Percentiles rank a stretch among this genome's conserved stretches.
phyloP scores from a whole-genome alignment of 2,797 vertebrate genomes.

The Protosalanx chinensis region DNA sequence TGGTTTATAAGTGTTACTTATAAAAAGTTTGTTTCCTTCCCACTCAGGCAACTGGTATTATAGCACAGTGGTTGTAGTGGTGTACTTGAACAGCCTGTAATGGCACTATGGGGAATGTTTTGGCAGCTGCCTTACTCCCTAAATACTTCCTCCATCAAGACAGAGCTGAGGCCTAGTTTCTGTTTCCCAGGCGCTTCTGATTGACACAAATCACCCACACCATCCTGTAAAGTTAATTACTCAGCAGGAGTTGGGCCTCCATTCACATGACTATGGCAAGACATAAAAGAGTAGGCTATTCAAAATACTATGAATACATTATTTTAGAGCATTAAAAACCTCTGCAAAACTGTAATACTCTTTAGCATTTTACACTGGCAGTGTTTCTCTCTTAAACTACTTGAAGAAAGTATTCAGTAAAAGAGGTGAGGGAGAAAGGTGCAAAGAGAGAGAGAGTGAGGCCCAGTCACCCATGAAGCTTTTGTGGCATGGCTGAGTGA shows the following conservation, averaged over 20 bases:
- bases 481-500: constrained; percentile 19
- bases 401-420: background rate
- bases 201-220: constrained; percentile 58
- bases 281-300: background rate
- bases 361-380: background rate
- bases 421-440: background rate
- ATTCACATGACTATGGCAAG: background rate
- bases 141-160: constrained; percentile 35
- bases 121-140: constrained; percentile 60
- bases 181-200: constrained; percentile 38
- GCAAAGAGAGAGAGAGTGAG: background rate
- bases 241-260: too few relatives aligned
- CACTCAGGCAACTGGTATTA: background rate
- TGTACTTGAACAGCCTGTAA: background rate
- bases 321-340: background rate
- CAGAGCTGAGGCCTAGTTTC: too few relatives aligned
- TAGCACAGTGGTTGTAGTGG: background rate
- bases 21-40: constrained; percentile 4
- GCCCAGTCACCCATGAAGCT: constrained; percentile 10
- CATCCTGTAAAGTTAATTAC: constrained; percentile 46
- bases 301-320: background rate
- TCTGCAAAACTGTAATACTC: background rate
- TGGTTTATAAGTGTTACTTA: constrained; percentile 14
- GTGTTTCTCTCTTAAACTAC: background rate
- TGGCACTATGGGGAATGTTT: constrained; percentile 57